These are phyloP conservation scores for Leistus spinibarbis DNA, from an alignment of 2,888 invertebrate genomes.

Conservation along the genomic window DNA sequence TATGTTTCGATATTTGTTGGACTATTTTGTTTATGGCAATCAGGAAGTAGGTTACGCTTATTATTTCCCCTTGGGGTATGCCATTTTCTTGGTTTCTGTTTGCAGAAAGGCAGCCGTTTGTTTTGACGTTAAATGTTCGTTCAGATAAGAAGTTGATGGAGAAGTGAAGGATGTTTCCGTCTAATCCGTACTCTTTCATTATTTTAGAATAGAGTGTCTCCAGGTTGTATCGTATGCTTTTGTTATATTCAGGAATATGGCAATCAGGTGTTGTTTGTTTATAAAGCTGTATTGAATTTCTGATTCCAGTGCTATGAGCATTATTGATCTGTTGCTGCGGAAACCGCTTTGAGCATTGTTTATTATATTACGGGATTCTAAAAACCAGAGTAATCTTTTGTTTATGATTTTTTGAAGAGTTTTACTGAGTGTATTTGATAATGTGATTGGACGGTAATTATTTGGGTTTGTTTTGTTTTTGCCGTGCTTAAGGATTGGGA, in stretches of 20 bases:
- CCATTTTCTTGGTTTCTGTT: too few relatives aligned
- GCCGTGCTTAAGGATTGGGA: neutral
- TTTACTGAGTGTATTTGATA: neutral
- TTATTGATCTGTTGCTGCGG: too few relatives aligned
- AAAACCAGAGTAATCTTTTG: neutral
- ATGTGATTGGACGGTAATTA: neutral
- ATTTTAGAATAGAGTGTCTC: conserved; percentile 1
- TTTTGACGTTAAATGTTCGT: too few relatives aligned
- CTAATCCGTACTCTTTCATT: too few relatives aligned
- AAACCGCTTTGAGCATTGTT: neutral
- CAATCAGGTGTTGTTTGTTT: neutral
- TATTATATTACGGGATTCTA: neutral
- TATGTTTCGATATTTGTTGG: neutral
- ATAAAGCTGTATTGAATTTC: neutral
- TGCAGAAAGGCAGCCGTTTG: too few relatives aligned
- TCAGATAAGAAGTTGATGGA: too few relatives aligned
- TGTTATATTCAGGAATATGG: neutral
- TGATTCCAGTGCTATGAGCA: too few relatives aligned
- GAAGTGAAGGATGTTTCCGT: too few relatives aligned
- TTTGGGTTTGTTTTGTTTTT: neutral
- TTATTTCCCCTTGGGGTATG: too few relatives aligned
- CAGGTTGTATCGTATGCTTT: conserved; percentile 1
- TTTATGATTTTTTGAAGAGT: neutral
- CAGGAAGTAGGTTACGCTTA: too few relatives aligned
- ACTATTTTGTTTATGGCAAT: too few relatives aligned